Percentiles rank a stretch among this genome's conserved stretches.
Evolutionary conservation across 2,888 invertebrate genomes (phyloP).

Genomic region (Abrostola triplasia): DNA sequence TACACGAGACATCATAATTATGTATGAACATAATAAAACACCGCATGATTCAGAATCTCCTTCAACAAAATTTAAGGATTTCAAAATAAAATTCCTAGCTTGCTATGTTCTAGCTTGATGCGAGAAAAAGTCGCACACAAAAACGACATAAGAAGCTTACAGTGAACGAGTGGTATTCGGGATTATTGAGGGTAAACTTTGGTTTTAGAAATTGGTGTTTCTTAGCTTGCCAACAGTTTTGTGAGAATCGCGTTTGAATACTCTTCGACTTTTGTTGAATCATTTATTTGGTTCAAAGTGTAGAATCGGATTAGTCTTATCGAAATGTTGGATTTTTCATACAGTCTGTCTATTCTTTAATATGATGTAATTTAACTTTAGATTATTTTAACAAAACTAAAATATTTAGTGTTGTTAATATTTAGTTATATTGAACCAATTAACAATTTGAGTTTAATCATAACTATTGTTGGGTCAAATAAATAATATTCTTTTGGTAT

Average conservation of each 20-base stretch:
- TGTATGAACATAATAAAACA: not conserved
- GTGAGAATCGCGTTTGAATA: conserved; percentile 6
- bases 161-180: conserved; percentile 30
- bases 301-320: not conserved
- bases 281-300: conserved; percentile 1
- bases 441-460: too few species aligned
- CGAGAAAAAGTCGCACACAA: conserved; percentile 31
- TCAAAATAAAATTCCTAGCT: conserved; percentile 18
- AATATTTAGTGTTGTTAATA: too few species aligned
- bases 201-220: conserved; percentile 51
- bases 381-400: too few species aligned
- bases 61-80: conserved; percentile 13
- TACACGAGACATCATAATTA: not conserved
- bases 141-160: conserved; percentile 49
- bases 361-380: too few species aligned
- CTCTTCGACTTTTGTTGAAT: conserved; percentile 17
- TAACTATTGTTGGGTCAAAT: too few species aligned
- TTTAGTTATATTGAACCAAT: too few species aligned
- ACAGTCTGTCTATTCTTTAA: too few species aligned
- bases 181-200: conserved; percentile 51
- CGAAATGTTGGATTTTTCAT: too few species aligned
- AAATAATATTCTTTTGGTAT: too few species aligned
- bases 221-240: conserved; percentile 22
- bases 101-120: conserved; percentile 32
- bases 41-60: conserved; percentile 6